phyloP scores from a whole-genome alignment of 2,797 vertebrate genomes.

The Coregonus sp. region DNA sequence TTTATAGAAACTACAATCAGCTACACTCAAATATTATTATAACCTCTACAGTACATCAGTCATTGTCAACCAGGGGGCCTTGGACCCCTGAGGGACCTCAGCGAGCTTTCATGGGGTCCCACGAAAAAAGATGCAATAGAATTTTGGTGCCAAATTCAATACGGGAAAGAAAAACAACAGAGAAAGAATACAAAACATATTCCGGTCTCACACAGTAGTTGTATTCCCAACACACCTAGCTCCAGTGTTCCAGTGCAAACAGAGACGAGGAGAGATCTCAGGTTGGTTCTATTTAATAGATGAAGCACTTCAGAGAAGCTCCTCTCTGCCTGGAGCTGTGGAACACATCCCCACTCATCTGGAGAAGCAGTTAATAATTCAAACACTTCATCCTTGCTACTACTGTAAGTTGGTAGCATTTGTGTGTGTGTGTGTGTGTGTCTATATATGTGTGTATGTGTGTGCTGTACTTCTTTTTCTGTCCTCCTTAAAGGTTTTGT shows the following conservation, averaged over 20 bases:
- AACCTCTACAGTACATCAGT: neutral
- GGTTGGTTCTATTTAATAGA: neutral
- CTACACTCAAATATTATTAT: neutral
- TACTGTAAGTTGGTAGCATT: neutral
- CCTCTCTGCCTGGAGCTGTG: conserved; percentile 41
- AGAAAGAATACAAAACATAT: neutral
- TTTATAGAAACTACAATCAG: neutral
- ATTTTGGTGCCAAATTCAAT: neutral
- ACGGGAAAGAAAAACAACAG: neutral
- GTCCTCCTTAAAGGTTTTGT: neutral
- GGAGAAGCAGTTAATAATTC: conserved; percentile 56
- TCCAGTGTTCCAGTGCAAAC: neutral
- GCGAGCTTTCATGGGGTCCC: neutral
- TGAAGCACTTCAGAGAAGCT: conserved; percentile 22
- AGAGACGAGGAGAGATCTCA: conserved; percentile 7
- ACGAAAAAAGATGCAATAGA: neutral
- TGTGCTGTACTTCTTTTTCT: neutral
- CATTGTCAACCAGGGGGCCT: neutral
- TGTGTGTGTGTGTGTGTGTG: neutral
- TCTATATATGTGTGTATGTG: too few species aligned
- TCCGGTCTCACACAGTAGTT: neutral
- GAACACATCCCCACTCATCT: conserved; percentile 25
- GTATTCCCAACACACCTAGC: neutral
- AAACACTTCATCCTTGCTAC: conserved; percentile 16
- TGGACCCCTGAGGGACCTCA: neutral